These are phyloP conservation scores for Allobates femoralis DNA, from an alignment of 2,797 vertebrate species.

Conservation along the genomic window DNA sequence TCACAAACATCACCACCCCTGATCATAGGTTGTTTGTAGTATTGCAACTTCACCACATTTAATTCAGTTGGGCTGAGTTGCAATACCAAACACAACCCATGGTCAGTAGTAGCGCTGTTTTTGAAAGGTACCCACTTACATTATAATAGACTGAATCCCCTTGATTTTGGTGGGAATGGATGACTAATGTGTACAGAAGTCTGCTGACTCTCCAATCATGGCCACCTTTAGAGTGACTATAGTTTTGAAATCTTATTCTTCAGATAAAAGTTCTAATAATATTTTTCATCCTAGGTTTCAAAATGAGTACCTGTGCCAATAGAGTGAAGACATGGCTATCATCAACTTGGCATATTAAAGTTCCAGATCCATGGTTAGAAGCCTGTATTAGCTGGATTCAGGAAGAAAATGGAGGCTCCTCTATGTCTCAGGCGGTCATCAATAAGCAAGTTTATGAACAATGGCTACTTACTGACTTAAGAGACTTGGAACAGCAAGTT, in stretches of 20 bases:
- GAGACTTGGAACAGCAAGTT: constrained; percentile 85
- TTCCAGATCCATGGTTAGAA: constrained; percentile 88
- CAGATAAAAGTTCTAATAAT: neutral
- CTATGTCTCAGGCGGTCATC: constrained; percentile 78
- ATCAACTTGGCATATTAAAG: constrained; percentile 86
- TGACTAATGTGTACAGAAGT: too few species aligned
- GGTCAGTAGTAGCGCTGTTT: too few species aligned
- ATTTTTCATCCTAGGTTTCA: constrained; percentile 41
- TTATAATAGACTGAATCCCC: too few species aligned
- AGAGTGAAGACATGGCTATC: constrained; percentile 87
- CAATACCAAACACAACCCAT: too few species aligned
- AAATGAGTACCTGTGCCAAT: constrained; percentile 76
- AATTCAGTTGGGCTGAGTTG: too few species aligned
- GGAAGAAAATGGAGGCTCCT: constrained; percentile 80
- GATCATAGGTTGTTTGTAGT: too few species aligned
- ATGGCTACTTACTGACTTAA: constrained; percentile 93
- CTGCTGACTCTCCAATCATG: too few species aligned
- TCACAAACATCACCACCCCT: too few species aligned
- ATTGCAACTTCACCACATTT: too few species aligned
- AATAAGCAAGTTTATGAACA: constrained; percentile 93
- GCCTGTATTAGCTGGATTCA: constrained; percentile 93
- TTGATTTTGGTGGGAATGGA: too few species aligned
- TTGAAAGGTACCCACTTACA: too few species aligned
- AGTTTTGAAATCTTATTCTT: neutral
- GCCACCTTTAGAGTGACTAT: too few species aligned